Evolutionary conservation across 2,797 vertebrate genomes (phyloP).

Genomic region (Lagocephalus sceleratus): DNA sequence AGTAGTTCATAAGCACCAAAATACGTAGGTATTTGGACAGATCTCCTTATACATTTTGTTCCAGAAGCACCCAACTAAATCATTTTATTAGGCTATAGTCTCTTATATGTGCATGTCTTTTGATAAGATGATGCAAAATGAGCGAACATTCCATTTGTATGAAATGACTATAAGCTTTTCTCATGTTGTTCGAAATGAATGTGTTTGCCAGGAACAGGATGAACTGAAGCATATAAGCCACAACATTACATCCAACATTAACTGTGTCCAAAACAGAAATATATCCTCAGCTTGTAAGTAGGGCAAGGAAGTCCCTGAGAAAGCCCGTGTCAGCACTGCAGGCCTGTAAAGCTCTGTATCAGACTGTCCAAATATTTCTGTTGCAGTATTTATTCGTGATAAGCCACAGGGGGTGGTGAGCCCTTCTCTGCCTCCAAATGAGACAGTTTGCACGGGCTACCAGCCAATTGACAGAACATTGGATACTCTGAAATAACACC

Average conservation of each 20-base stretch:
- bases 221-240: conserved; percentile 10
- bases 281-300: conserved; percentile 53
- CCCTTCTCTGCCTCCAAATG: conserved; percentile 53
- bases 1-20: no score
- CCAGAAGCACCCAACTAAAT: conserved; percentile 23
- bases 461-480: conserved; percentile 59
- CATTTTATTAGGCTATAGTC: conserved; percentile 15
- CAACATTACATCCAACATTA: conserved; percentile 14
- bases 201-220: not conserved
- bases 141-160: no score
- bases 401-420: conserved; percentile 57
- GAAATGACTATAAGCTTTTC: conserved; percentile 1
- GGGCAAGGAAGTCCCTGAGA: conserved; percentile 65
- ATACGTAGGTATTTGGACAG: not conserved
- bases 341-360: conserved; percentile 55
- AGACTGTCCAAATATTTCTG: conserved; percentile 73
- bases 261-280: conserved; percentile 49
- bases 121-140: no score
- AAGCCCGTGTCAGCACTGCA: conserved; percentile 54
- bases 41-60: conserved; percentile 16
- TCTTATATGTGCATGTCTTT: conserved; percentile 18
- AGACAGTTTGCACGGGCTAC: conserved; percentile 51
- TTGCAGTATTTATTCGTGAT: conserved; percentile 75
- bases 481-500: conserved; percentile 57
- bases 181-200: conserved; percentile 19